Evolutionary conservation across 1,140 invertebrate genomes (phyloP), one percentile per base, ranked within the genome.

Genomic region (Neodiprion lecontei): DNA sequence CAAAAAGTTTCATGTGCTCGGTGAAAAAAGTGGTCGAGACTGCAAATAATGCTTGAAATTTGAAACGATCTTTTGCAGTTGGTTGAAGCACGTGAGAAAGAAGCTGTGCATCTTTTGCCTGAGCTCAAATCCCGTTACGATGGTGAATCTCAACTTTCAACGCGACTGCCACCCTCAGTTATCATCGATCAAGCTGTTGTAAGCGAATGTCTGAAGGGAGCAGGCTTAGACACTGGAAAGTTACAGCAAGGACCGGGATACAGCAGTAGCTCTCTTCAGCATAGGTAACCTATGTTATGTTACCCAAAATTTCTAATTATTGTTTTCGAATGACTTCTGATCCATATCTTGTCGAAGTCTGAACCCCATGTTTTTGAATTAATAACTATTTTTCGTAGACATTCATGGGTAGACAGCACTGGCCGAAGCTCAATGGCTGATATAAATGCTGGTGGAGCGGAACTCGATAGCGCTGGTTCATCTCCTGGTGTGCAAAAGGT

Each of bases 391-490:
- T 72, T 79, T 49, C 79, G 80, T 68, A 86, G 87, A 67, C 93
- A 95, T 85, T 95, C 94, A 73, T 96, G 95, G 95, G 93, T 96
- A 7, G 90, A 91, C 70, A 89, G 82, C 61, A 81, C 89, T 50
- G 86, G 87, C 66, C 86, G 92, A 65, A 91, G 90, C 79, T 93
- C 92, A 78, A 85, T 93, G 53, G 90, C 90, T 1, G 95, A 96
- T 84, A 91, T 96, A 72, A 91, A 93, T 75, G 88, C 91, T 1
- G 89, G 89, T 21, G 89, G 86, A 48, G 87, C 86, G 1, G 96
- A 97, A 83, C 89, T 96, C 61, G 96, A 98, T 83, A 97, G 96
- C 86, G 93, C 93, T 5, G 93, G 93, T 72, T 96, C 96, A 81
- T 97, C 96, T 48, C 96, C 96, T 7, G 92, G 93, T 23, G 90